Evolutionary conservation across 2,888 invertebrate species (phyloP), one percentile per base, ranked within the genome.

Genomic region (Unio delphinus): DNA sequence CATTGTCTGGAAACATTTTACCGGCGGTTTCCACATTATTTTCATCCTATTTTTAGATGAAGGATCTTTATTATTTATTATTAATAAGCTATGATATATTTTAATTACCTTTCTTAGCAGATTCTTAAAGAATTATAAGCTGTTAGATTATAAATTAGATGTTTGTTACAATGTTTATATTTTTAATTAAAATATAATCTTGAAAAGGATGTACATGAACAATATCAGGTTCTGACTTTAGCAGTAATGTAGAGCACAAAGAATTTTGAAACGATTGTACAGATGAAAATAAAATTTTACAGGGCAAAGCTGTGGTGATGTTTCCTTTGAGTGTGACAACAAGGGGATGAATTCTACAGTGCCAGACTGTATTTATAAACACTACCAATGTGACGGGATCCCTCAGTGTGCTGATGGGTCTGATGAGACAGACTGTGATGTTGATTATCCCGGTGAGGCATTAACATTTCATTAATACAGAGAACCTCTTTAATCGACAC

Each of bases 371-470:
- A 74, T 87, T 55, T 70, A 76, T 6, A 67, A 59, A 18, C 62
- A 70, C 5, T 77, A 79, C 64, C 78, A 81, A 15, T 86, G 86
- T 82, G 84, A 87, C 75, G 83, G 83, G n/a, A 73, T 74, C 18
- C 74, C 78, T 15, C 81, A 87, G 61, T 86, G 86, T 80, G 79
- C 78, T 54, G 86, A 86, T 79, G 83, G 80, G 26, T 83, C 84
- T 8, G 87, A 87, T 76, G 87, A 87, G 68, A 65, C 70, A n/a
- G 73, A 79, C 61, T 86, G 86, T 73, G 45, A 45, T 15, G 3
- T 11, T 15, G 45, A 45, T 45, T 45, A 45, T 45, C 45, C 11
- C 3, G 45, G 45, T 45, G 11, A 45, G 45, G 45, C 15, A 45
- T 45, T 45, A 45, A 15, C 45, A 45, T 15, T 45, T 11, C 45